Evolutionary conservation across 2,888 invertebrate species (phyloP).

Genomic region (Silvanus unidentatus): DNA sequence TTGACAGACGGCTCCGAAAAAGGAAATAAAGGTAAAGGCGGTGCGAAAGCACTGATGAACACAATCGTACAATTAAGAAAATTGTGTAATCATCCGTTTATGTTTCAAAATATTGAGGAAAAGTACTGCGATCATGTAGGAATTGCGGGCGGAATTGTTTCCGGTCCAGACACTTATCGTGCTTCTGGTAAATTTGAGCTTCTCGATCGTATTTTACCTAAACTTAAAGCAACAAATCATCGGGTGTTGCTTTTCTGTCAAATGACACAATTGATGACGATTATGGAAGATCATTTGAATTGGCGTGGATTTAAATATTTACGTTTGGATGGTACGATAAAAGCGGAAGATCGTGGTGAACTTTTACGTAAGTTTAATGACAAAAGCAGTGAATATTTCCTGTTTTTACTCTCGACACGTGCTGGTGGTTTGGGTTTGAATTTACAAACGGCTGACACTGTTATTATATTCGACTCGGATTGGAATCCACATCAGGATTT

Average conservation of each 20-base stretch:
- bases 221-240: slow-evolving; percentile 85
- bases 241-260: slow-evolving; percentile 97
- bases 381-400: slow-evolving; percentile 83
- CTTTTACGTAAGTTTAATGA: slow-evolving; percentile 87
- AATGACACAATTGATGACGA: slow-evolving; percentile 99
- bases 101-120: slow-evolving; percentile 98
- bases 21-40: slow-evolving; percentile 84
- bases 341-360: slow-evolving; percentile 95
- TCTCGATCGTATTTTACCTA: slow-evolving; percentile 92
- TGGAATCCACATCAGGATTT: slow-evolving; percentile 99
- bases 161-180: slow-evolving; percentile 85
- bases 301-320: slow-evolving; percentile 87
- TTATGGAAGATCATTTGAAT: slow-evolving; percentile 95
- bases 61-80: slow-evolving; percentile 98
- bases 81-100: slow-evolving; percentile 99
- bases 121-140: slow-evolving; percentile 91
- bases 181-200: slow-evolving; percentile 97
- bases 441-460: slow-evolving; percentile 97
- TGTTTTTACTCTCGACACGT: slow-evolving; percentile 93
- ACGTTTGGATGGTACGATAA: slow-evolving; percentile 94
- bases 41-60: slow-evolving; percentile 96
- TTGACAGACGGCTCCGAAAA: slow-evolving; percentile 95
- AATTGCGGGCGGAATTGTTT: slow-evolving; percentile 66
- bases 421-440: slow-evolving; percentile 98
- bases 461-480: slow-evolving; percentile 98